A percentile compares a stretch with the other conserved stretches of the same genome.
These are phyloP conservation scores for Prionailurus bengalensis DNA, from an alignment of 2,113 vertebrate genomes.

Conservation along the genomic window DNA sequence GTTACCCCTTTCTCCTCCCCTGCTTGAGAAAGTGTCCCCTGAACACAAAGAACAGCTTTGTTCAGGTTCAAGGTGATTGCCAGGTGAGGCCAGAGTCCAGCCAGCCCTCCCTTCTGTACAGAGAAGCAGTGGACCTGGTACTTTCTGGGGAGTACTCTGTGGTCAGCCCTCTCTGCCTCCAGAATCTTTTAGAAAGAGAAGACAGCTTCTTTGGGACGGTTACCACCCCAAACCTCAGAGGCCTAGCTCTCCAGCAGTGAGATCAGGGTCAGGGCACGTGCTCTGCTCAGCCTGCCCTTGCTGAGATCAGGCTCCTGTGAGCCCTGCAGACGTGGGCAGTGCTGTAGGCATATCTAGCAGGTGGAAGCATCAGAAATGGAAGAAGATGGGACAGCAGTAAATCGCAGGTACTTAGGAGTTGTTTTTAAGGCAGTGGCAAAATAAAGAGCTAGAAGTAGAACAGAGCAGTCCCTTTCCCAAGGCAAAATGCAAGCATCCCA, in stretches of 20 bases:
- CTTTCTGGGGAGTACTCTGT: background rate
- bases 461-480: background rate
- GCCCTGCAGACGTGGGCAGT: background rate
- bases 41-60: background rate
- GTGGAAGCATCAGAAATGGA: background rate
- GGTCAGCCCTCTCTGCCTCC: background rate
- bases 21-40: background rate
- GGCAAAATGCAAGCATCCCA: background rate
- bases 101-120: background rate
- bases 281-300: background rate
- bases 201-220: background rate
- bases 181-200: background rate
- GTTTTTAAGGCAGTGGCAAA: background rate
- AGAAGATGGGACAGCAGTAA: background rate
- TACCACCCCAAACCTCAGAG: background rate
- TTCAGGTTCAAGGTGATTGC: background rate
- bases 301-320: conserved; percentile 39
- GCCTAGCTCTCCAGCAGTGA: background rate
- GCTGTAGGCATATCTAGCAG: background rate
- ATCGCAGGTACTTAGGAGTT: background rate
- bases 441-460: conserved; percentile 16
- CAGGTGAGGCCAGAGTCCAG: background rate
- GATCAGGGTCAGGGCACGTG: background rate
- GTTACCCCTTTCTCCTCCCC: background rate
- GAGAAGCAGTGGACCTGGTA: accelerated